Conservation (phyloP, 2,888 invertebrate species). For the Automeris io region DNA sequence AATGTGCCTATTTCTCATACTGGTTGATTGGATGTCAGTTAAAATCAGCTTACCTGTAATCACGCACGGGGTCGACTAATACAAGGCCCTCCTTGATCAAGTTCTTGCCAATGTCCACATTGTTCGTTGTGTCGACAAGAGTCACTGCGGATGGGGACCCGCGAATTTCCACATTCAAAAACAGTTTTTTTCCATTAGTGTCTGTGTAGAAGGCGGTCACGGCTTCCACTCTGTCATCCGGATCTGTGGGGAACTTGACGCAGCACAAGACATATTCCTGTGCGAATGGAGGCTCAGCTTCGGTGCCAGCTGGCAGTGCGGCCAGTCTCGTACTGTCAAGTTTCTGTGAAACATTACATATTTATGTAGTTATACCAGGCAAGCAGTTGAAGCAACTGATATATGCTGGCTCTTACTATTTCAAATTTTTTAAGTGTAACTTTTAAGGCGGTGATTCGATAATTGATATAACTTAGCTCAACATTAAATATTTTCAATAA, state of each 20-base stretch:
- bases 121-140: constrained; percentile 65
- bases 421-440: no score
- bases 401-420: no score
- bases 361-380: no score
- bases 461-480: no score
- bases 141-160: constrained; percentile 75
- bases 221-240: constrained; percentile 88
- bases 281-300: constrained; percentile 86
- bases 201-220: constrained; percentile 80
- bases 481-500: no score
- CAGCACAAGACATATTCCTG: constrained; percentile 92
- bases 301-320: constrained; percentile 83
- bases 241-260: constrained; percentile 89
- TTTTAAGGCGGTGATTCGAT: no score
- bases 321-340: constrained; percentile 85
- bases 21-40: no score
- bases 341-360: constrained; percentile 40
- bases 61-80: constrained; percentile 87
- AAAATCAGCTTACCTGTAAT: no score
- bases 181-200: constrained; percentile 83
- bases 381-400: no score
- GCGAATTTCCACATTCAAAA: constrained; percentile 90
- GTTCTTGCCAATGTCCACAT: constrained; percentile 75
- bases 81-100: constrained; percentile 92
- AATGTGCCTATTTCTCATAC: no score